A percentile compares a stretch with the other conserved stretches of the same genome.
These are phyloP conservation scores for Bovichtus variegatus DNA, from an alignment of 2,797 vertebrate genomes.

Conservation along the genomic window DNA sequence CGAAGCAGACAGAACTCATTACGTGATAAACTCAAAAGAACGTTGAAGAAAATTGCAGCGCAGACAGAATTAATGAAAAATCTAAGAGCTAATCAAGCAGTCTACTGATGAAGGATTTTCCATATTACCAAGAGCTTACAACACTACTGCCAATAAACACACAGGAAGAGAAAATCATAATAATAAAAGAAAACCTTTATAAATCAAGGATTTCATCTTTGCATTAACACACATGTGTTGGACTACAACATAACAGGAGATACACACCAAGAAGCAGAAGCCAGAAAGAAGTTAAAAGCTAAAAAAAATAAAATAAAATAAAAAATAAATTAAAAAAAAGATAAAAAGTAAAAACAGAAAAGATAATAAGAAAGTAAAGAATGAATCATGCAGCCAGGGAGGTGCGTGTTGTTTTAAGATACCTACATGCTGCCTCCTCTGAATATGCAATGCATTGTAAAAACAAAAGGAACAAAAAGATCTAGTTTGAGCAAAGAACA, in stretches of 20 bases:
- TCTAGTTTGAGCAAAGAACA: slow-evolving; percentile 83
- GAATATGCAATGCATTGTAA: slow-evolving; percentile 85
- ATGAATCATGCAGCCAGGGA: slow-evolving; percentile 80
- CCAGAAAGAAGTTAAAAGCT: slow-evolving; percentile 32
- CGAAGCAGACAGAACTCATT: slow-evolving; percentile 44
- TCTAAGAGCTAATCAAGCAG: slow-evolving; percentile 36
- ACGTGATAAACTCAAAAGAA: slow-evolving; percentile 35
- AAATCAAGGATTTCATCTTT: slow-evolving; percentile 5
- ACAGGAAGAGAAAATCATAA: slow-evolving; percentile 41
- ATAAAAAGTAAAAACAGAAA: slow-evolving; percentile 16
- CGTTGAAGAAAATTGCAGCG: slow-evolving; percentile 34
- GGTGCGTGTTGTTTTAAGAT: slow-evolving; percentile 73
- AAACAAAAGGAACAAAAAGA: slow-evolving; percentile 78
- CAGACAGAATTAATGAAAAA: slow-evolving; percentile 30
- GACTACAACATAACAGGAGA: slow-evolving; percentile 41
- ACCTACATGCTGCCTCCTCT: slow-evolving; percentile 86
- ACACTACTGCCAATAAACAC: slow-evolving; percentile 35
- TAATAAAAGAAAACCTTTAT: slow-evolving; percentile 7
- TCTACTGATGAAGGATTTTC: slow-evolving; percentile 22
- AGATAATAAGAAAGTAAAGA: slow-evolving; percentile 50
- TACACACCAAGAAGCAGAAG: slow-evolving; percentile 58
- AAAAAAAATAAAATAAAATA: slow-evolving; percentile 23
- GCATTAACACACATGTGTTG: slow-evolving; percentile 38
- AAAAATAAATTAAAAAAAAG: slow-evolving; percentile 12
- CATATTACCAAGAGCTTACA: slow-evolving; percentile 13